phyloP scores from a whole-genome alignment of 2,797 vertebrate genomes.

The Champsocephalus esox region DNA sequence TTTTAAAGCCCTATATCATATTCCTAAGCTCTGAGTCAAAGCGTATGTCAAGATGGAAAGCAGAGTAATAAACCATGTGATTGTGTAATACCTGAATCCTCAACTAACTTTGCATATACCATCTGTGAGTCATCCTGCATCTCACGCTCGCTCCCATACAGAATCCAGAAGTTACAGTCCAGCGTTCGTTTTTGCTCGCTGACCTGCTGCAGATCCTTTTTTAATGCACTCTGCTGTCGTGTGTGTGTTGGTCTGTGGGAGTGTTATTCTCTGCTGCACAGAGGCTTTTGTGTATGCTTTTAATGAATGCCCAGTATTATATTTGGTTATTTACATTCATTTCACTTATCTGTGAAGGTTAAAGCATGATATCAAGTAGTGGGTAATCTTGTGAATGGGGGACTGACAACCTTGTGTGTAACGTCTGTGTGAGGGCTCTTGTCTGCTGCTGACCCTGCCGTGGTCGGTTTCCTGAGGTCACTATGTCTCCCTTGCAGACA shows the following conservation, averaged over 20 bases:
- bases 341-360: background rate
- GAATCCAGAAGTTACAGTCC: slow-evolving; percentile 12
- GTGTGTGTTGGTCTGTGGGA: slow-evolving; percentile 38
- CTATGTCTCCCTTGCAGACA: slow-evolving; percentile 34
- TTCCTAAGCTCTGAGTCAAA: slow-evolving; percentile 53
- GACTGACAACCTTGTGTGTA: background rate
- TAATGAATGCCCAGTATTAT: background rate
- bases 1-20: slow-evolving; percentile 33
- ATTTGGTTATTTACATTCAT: slow-evolving; percentile 17
- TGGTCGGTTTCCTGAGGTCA: slow-evolving; percentile 22
- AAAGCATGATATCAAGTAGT: background rate
- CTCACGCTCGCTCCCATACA: background rate
- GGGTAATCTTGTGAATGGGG: background rate
- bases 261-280: slow-evolving; percentile 18
- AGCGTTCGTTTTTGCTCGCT: slow-evolving; percentile 14
- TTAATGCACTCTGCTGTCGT: background rate
- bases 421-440: background rate
- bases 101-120: background rate
- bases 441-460: slow-evolving; percentile 15
- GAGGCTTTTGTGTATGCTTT: slow-evolving; percentile 13
- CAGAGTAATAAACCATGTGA: background rate
- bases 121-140: background rate
- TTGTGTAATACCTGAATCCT: slow-evolving; percentile 54
- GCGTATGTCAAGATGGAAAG: background rate
- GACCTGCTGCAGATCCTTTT: slow-evolving; percentile 15